phyloP scores from a whole-genome alignment of 2,113 vertebrate genomes.

The Anoura caudifer region DNA sequence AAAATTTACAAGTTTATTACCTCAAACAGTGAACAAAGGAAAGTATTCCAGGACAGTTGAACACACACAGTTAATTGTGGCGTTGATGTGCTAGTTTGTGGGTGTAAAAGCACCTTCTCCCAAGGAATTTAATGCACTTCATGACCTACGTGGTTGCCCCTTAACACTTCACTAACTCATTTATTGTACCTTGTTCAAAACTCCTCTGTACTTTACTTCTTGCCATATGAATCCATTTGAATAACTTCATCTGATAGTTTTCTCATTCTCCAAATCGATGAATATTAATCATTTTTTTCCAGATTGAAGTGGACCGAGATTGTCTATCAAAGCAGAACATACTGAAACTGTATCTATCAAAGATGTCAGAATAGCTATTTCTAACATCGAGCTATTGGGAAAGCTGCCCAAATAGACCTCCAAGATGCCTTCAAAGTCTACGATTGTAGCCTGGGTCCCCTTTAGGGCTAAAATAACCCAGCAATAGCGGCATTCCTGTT shows the following conservation, averaged over 20 bases:
- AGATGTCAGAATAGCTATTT: not conserved
- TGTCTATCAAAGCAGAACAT: not conserved
- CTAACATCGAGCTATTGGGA: not conserved
- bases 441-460: not conserved
- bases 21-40: not conserved
- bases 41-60: not conserved
- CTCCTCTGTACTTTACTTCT: slow-evolving; percentile 4
- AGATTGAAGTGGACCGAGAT: not conserved
- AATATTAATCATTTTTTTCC: not conserved
- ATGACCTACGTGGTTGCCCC: not conserved
- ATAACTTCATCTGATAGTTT: not conserved
- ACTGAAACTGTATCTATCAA: not conserved
- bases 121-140: not conserved
- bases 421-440: not conserved
- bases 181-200: not conserved
- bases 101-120: not conserved
- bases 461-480: not conserved
- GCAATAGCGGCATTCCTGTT: not conserved
- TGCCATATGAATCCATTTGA: not conserved
- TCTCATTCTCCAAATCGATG: not conserved
- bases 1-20: not conserved
- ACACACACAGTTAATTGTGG: not conserved
- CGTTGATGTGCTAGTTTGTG: not conserved
- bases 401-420: not conserved
- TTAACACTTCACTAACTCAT: not conserved